These are phyloP conservation scores for Nomada flava DNA, from an alignment of 2,888 invertebrate genomes.

Conservation along the genomic window DNA sequence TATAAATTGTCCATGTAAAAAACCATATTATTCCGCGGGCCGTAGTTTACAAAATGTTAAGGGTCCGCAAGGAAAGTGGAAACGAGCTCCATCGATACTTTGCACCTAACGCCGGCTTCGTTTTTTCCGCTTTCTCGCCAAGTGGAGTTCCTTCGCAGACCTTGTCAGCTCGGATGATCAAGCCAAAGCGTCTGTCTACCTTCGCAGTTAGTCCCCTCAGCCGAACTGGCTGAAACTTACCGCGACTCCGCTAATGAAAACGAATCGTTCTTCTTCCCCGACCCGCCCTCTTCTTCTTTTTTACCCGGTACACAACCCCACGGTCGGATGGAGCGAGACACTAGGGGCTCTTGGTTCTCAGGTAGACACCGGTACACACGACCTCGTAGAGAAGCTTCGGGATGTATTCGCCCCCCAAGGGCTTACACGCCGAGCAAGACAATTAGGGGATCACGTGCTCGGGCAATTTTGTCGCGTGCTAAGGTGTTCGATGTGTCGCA, in stretches of 20 bases:
- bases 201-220: constrained; percentile 25
- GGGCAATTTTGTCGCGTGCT: constrained; percentile 28
- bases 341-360: constrained; percentile 51
- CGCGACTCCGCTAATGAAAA: constrained; percentile 70
- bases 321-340: constrained; percentile 66
- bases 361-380: constrained; percentile 60
- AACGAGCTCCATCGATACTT: too few species aligned
- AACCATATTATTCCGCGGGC: too few species aligned
- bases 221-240: constrained; percentile 51
- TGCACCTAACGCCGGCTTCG: too few species aligned
- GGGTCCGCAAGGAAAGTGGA: too few species aligned
- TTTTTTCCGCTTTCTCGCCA: constrained; percentile 44
- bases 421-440: constrained; percentile 38
- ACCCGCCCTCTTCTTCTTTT: constrained; percentile 51
- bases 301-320: constrained; percentile 34
- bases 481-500: constrained; percentile 28
- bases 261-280: constrained; percentile 71
- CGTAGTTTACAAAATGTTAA: too few species aligned
- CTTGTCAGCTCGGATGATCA: constrained; percentile 50
- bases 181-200: constrained; percentile 39
- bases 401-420: constrained; percentile 23
- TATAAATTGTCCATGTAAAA: too few species aligned
- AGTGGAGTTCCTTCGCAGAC: constrained; percentile 70
- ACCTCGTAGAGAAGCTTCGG: constrained; percentile 46
- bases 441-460: constrained; percentile 53